Base-by-base conservation (phyloP, 2,113 vertebrate species). In the Centropus bengalensis region DNA sequence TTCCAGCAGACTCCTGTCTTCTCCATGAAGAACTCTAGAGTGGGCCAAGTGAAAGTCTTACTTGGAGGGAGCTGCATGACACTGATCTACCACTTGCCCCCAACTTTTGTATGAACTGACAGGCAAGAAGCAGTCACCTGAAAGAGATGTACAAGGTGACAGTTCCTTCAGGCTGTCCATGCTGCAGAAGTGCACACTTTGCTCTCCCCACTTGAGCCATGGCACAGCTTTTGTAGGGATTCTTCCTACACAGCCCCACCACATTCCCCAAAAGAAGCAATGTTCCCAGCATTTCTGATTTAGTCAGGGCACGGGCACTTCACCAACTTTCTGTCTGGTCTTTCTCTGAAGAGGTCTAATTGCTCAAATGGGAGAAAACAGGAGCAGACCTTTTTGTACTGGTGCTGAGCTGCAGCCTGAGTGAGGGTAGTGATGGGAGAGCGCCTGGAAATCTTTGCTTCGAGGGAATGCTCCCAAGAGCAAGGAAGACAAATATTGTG, bases 381-480 rank as follows among this genome's bases (percentile, higher is more conserved):
- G 28, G 67, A 92, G 62, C 14, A 59, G 47, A 10, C n/a, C 7
- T 52, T 66, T 28, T 12, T 59, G 45, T 51, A 28, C 21, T 60
- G 82, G 38, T 3, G 8, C 1, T 68, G 74, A 26, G 30, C 62
- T 64, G 44, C 49, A 85, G 40, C 45, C 22, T 0, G 0, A 64
- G 45, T 3, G 8, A 89, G 38, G 26, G 66, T 22, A 78, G 62
- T 1, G 3, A 16, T 63, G 60, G 24, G 38, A 85, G 19, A 59
- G 67, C 55, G 27, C 5, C 78, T 54, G 27, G 62, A 73, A 56
- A 74, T 49, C 69, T 62, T 54, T 59, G 32, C 54, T 32, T 42
- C 30, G n/a, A 64, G 9, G 23, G 14, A 58, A 62, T 1, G 8
- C 27, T 78, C 40, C 23, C 44, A 26, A 47, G 23, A 54, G 12